Base-by-base conservation (phyloP, 2,113 vertebrate species). In the Phrynosoma platyrhinos region DNA sequence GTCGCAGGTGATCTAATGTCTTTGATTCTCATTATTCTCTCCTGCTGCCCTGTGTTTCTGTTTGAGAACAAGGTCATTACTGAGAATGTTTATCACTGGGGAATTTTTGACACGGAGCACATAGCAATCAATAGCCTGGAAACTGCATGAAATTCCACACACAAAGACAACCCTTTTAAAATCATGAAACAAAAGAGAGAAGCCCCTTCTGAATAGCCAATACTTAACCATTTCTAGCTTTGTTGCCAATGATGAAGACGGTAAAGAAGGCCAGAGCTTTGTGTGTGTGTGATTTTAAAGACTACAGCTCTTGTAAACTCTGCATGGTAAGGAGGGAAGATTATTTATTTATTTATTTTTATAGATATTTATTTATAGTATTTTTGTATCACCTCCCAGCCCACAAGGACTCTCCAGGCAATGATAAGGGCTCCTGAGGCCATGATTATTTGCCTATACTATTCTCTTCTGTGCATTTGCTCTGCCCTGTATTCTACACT, bases 1-100 rank as follows among this genome's bases (percentile, higher is more conserved):
- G 21, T 77, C 27, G 14, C 32, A 66, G 55, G 72, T 85, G 53
- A 85, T 64, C 55, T 64, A 55, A 64, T 64, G 55, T 77, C 84
- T 85, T 85, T 85, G 74, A 66, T 77, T 85, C 74, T 85, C 58
- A 78, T 66, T 85, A 85, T 47, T 85, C 62, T 85, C 76, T 66
- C 58, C 84, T 42, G 36, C 25, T 85, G 55, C 36, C 55, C 84
- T 32, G 16, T 30, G 18, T 78, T 85, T 78, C 58, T 78, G 27
- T 66, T 78, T 27, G 5, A 68, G 74, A 78, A 85, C 58, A 85
- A 66, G 58, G 84, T 78, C 75, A 68, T 47, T 78, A 52, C 58
- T 77, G 74, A 30, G 20, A 21, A 78, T 85, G 76, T 85, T 85
- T 47, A 25, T 47, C 75, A 76, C 18, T 76, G 53, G 84, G 74